phyloP scores from a whole-genome alignment of 2,797 vertebrate genomes.

The Tarsius wallacei region DNA sequence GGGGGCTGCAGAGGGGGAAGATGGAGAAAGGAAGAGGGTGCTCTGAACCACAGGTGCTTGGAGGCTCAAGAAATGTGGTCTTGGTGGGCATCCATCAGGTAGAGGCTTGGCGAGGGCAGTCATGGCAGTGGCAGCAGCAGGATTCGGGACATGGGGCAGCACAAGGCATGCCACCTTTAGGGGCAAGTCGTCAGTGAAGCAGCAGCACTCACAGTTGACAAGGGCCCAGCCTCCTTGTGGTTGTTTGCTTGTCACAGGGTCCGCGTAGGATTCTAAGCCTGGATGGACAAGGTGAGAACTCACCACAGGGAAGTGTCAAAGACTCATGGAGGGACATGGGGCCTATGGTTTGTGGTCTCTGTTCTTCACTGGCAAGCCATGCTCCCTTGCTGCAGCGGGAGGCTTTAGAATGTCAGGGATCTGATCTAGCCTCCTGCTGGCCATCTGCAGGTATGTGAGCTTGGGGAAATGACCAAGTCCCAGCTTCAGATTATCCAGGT shows the following conservation, averaged over 20 bases:
- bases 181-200: neutral
- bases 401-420: neutral
- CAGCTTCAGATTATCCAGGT: neutral
- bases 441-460: neutral
- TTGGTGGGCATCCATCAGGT: fast-evolving
- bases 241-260: neutral
- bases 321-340: neutral
- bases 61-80: neutral
- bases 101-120: neutral
- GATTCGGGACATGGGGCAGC: neutral
- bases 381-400: neutral
- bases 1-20: neutral
- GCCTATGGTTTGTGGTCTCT: too few relatives aligned
- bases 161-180: neutral
- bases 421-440: neutral
- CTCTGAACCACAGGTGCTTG: neutral
- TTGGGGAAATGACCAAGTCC: neutral
- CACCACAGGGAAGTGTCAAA: fast-evolving
- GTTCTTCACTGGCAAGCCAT: neutral
- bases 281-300: neutral
- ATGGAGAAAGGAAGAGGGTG: neutral
- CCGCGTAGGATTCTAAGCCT: neutral
- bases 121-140: too few relatives aligned
- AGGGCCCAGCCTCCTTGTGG: neutral
- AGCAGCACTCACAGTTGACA: too few relatives aligned